Base-by-base conservation (phyloP, 2,888 invertebrate species). In the Chymomyza amoena region DNA sequence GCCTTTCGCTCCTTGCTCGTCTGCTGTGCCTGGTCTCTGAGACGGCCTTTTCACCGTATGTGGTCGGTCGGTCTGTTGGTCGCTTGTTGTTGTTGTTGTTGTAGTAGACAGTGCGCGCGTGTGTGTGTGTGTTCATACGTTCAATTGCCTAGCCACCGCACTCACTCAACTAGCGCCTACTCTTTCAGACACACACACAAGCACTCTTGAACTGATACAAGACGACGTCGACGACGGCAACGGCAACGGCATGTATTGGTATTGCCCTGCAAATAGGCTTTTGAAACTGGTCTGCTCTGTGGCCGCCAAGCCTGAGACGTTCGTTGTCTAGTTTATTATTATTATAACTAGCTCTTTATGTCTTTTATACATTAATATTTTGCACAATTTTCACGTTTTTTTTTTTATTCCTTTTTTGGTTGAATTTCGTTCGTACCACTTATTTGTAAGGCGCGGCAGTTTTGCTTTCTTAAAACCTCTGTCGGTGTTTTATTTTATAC, bases 21-120 rank as follows among this genome's bases (percentile, higher is more conserved):
- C 70, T 75, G 66, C 20, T 61, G 65, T 63, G 60, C 64, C 65
- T 32, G 32, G 79, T 73, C 80, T 75, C 78, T 79, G 64, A 68
- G 73, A 74, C 76, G 78, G 78, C 81, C 81, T 87, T 80, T 80
- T 81, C 88, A 76, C 82, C 88, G 87, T 88, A 88, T 88, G 84
- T 88, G 88, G 84, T 88, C 84, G 87, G 72, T 78, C 70, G 71
- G 66, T 72, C 69, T 70, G 68, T 68, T 69, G 65, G 25, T 73
- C 61, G 68, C 72, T 68, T 64, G 59, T 60, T 52, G 63, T 60
- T 76, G 61, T 70, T 74, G 64, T 71, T 77, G 56, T 67, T 79
- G 74, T 79, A 74, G 74, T 64, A 72, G 73, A 77, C 78, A 79
- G 77, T 77, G 80, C 73, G 75, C 78, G 80, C 72, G 72, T 75